Percentiles rank a stretch among this genome's conserved stretches.
Evolutionary conservation across 1,140 invertebrate species (phyloP).

Genomic region (Drusus annulatus): DNA sequence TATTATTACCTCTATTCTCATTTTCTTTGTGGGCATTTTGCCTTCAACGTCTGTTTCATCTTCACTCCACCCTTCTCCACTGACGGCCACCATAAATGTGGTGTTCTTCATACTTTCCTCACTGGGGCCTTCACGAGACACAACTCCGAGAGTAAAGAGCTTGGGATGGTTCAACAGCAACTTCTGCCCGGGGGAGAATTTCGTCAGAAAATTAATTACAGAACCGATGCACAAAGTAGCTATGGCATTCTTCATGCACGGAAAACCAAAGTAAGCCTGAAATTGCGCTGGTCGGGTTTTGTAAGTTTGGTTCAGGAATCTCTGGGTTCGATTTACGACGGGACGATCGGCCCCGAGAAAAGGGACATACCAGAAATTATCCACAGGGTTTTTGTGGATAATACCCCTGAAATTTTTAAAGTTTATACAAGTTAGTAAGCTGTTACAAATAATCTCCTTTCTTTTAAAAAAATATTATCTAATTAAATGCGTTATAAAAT

Average conservation of each 20-base stretch:
- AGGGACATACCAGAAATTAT: constrained; percentile 46
- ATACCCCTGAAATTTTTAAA: constrained; percentile 30
- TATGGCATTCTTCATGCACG: constrained; percentile 62
- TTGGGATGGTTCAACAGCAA: constrained; percentile 77
- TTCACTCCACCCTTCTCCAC: constrained; percentile 84
- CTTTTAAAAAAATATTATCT: too few relatives aligned
- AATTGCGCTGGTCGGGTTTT: constrained; percentile 57
- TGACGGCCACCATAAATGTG: constrained; percentile 78
- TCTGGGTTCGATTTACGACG: constrained; percentile 47
- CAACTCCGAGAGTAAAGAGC: constrained; percentile 81
- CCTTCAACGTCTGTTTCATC: constrained; percentile 77
- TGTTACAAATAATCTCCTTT: too few relatives aligned
- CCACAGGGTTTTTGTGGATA: constrained; percentile 43
- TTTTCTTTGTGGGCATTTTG: constrained; percentile 76
- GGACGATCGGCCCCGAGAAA: constrained; percentile 46
- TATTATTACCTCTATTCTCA: constrained; percentile 74
- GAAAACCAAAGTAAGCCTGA: constrained; percentile 39
- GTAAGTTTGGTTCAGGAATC: constrained; percentile 60
- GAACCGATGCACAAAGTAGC: constrained; percentile 71
- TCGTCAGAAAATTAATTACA: constrained; percentile 78
- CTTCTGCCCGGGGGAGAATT: constrained; percentile 69
- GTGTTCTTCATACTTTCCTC: constrained; percentile 75
- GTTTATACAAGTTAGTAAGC: not conserved
- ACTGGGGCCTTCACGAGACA: constrained; percentile 78
- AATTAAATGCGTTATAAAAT: not conserved